Base-by-base conservation (phyloP, 2,888 invertebrate genomes). In the Drosophila ustulata region DNA sequence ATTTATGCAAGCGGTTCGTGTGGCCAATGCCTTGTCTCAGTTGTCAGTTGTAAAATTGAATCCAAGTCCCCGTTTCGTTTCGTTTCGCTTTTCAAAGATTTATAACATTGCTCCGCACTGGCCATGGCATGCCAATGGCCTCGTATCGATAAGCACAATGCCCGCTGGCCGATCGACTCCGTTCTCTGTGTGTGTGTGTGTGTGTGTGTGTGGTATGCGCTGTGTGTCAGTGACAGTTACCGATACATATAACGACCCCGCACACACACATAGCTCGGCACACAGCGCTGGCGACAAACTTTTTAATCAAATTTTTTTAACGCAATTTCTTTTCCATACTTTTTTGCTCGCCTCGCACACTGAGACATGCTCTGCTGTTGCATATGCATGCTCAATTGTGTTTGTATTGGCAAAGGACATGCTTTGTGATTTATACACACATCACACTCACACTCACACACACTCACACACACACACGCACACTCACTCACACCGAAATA, bases 401-500 rank as follows among this genome's bases (percentile, higher is more conserved):
- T 88, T 88, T 85, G 88, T 86, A 86, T 88, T 85, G 84, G 86
- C 88, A 88, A 88, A 88, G 88, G 84, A 85, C 84, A 85, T 82
- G 86, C 84, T 85, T 88, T 88, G 84, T 86, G 84, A 85, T 85
- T 85, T 85, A 85, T 88, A 88, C 75, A 82, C 86, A 82, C 76
- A 88, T 82, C 83, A 74, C 69, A 77, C 75, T 77, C 71, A 71
- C 66, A 61, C 66, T 65, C 59, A 80, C 59, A 66, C 71, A 71
- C 66, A 61, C 66, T 65, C 59, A 80, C 59, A 66, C 68, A 56
- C 63, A 77, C 70, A 67, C 55, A 3, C 32, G 3, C 82, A 74
- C 78, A 74, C 69, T 77, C 71, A 73, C 64, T 58, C 66, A 68
- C 57, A 82, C 52, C 64, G 66, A 64, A 66, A 77, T 69, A 66